phyloP scores from a whole-genome alignment of 1,140 invertebrate species.

The Saccostrea glomerata region DNA sequence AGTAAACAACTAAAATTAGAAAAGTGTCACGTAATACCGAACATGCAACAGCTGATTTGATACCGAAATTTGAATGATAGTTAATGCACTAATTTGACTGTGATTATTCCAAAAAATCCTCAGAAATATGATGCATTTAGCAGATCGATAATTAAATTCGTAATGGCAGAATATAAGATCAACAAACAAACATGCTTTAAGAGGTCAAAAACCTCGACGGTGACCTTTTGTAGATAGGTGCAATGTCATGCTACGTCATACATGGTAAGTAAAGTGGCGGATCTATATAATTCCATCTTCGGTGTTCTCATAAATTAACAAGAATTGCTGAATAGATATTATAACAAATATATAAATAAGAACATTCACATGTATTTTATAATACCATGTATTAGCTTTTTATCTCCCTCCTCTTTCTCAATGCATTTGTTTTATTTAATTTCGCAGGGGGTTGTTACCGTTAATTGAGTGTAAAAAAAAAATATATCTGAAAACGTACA shows the following conservation, averaged over 20 bases:
- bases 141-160: neutral
- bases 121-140: neutral
- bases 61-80: neutral
- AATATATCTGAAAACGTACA: too few relatives aligned
- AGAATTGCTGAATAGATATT: too few relatives aligned
- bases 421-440: too few relatives aligned
- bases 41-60: slow-evolving; percentile 33
- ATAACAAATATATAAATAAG: too few relatives aligned
- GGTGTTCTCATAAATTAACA: too few relatives aligned
- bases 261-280: neutral
- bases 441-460: too few relatives aligned
- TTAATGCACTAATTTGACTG: too few relatives aligned
- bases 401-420: too few relatives aligned
- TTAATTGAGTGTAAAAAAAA: too few relatives aligned
- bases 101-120: too few relatives aligned
- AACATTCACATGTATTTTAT: too few relatives aligned
- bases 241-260: slow-evolving; percentile 26
- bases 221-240: slow-evolving; percentile 30
- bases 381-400: too few relatives aligned
- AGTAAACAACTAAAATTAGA: slow-evolving; percentile 38
- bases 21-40: slow-evolving; percentile 16
- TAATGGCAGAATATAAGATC: neutral
- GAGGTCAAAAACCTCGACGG: slow-evolving; percentile 24
- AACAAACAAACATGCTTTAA: slow-evolving; percentile 26
- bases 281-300: neutral